Evolutionary conservation across 2,888 invertebrate species (phyloP), one percentile per base, ranked within the genome.

Genomic region (Parnassius mnemosyne): DNA sequence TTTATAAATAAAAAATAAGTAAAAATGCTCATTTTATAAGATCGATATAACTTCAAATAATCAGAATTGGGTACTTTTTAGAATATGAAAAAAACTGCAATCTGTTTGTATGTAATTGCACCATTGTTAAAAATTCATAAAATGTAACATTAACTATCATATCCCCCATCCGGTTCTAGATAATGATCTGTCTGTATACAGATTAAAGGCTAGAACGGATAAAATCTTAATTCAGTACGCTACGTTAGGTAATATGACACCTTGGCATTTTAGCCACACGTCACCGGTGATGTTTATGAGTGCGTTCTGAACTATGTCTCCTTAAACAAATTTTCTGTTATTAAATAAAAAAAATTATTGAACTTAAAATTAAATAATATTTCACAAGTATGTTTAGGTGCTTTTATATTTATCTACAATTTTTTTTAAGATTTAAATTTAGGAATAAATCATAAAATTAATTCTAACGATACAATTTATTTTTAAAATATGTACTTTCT

Each of bases 201-300:
- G 34, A 34, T 34, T 3, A 34, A 7, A 34, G 7, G 3, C 34
- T 34, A 34, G 34, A 34, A 34, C 7, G 34, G 34, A 34, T 7
- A 34, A 34, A 34, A 34, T 34, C 5, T 20, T 34, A 49, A 49
- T 9, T 13, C 42, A 54, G 55, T 59, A 55, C 59, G 63, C 44
- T 46, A 11, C 10, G n/a, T 34, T 34, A 34, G 34, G 34, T 34
- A 34, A 34, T 34, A 2, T 67, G 60, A 53, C 63, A 34, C 63
- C 67, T 68, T 69, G 74, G 69, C 72, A 69, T 70, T 67, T 72
- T 65, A 64, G 58, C 65, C 76, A 75, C 82, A 88, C 88, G 87
- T 89, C 88, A 86, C 72, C 80, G 81, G 68, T 82, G 85, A 87
- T 84, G 80, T 85, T 82, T 72, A 65, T 64, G 51, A 53, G 63